phyloP scores from a whole-genome alignment of 2,113 vertebrate genomes.

The Oryzias javanicus region DNA sequence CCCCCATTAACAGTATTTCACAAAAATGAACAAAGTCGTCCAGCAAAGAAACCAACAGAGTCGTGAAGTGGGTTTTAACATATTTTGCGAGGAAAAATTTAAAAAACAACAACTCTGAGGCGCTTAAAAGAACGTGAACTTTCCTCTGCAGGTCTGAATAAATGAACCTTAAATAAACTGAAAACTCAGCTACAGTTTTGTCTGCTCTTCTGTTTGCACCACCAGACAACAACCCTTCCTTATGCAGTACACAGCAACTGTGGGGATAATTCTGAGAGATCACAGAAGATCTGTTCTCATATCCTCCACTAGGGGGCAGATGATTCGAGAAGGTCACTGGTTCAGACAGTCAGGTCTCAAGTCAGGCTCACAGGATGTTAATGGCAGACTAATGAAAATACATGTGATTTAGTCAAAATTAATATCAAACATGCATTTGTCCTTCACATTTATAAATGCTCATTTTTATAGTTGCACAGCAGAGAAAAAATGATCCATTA shows the following conservation, averaged over 20 bases:
- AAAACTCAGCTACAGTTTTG: slow-evolving; percentile 86
- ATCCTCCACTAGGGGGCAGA: slow-evolving; percentile 55
- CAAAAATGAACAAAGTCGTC: slow-evolving; percentile 85
- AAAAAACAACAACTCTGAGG: slow-evolving; percentile 71
- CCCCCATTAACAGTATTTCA: slow-evolving; percentile 88
- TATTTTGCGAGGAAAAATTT: slow-evolving; percentile 58
- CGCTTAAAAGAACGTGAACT: slow-evolving; percentile 89
- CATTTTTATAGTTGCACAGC: too few relatives aligned
- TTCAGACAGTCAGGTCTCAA: slow-evolving; percentile 57
- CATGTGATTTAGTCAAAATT: too few relatives aligned
- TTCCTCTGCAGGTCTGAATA: slow-evolving; percentile 97
- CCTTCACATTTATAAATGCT: too few relatives aligned
- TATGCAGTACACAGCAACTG: background rate
- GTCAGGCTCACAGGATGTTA: slow-evolving; percentile 44
- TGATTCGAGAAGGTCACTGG: slow-evolving; percentile 22
- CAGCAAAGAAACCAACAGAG: slow-evolving; percentile 69
- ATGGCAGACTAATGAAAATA: slow-evolving; percentile 4
- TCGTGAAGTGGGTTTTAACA: slow-evolving; percentile 75
- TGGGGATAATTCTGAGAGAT: slow-evolving; percentile 1
- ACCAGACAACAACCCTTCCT: slow-evolving; percentile 1
- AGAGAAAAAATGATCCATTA: too few relatives aligned
- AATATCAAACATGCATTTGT: too few relatives aligned
- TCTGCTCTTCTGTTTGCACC: slow-evolving; percentile 45
- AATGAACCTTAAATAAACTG: slow-evolving; percentile 99
- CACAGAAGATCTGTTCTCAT: slow-evolving; percentile 7